A percentile compares a stretch with the other conserved stretches of the same genome.
phyloP scores from a whole-genome alignment of 1,140 invertebrate species.

The Drosophila lacertosa region DNA sequence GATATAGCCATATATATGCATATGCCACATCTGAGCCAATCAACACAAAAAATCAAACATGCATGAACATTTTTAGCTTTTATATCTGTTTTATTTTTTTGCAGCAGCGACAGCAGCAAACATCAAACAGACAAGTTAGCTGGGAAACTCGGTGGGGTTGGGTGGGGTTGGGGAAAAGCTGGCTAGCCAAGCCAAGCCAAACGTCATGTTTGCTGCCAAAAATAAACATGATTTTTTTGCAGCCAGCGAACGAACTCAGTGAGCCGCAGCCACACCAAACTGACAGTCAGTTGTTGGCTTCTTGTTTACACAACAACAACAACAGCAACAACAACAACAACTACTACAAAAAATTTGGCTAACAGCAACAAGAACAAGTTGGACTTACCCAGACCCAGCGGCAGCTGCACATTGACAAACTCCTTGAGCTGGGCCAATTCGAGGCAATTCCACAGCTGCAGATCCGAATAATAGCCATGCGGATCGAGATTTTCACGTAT shows the following conservation, averaged over 20 bases:
- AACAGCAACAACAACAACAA: constrained; percentile 15
- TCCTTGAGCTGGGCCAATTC: constrained; percentile 89
- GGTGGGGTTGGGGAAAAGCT: neutral
- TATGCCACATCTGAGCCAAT: constrained; percentile 54
- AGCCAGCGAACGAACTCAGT: constrained; percentile 28
- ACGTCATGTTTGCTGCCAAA: constrained; percentile 59
- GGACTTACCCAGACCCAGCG: constrained; percentile 87
- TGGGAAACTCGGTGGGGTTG: neutral
- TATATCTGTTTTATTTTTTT: constrained; percentile 12
- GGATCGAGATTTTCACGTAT: constrained; percentile 96
- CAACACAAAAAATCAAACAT: constrained; percentile 58
- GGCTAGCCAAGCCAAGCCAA: constrained; percentile 31
- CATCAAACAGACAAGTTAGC: constrained; percentile 48
- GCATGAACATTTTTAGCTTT: constrained; percentile 52
- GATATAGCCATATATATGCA: neutral
- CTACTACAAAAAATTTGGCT: constrained; percentile 8
- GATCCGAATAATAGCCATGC: constrained; percentile 88
- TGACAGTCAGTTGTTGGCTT: constrained; percentile 31
- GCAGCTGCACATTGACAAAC: constrained; percentile 87
- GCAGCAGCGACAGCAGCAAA: too few species aligned
- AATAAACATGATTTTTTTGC: constrained; percentile 68
- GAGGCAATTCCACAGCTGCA: constrained; percentile 89
- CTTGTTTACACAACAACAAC: constrained; percentile 32
- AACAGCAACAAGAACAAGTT: neutral
- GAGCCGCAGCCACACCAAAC: constrained; percentile 32